phyloP scores from a whole-genome alignment of 1,140 invertebrate species.

The Parapsyche elsis region DNA sequence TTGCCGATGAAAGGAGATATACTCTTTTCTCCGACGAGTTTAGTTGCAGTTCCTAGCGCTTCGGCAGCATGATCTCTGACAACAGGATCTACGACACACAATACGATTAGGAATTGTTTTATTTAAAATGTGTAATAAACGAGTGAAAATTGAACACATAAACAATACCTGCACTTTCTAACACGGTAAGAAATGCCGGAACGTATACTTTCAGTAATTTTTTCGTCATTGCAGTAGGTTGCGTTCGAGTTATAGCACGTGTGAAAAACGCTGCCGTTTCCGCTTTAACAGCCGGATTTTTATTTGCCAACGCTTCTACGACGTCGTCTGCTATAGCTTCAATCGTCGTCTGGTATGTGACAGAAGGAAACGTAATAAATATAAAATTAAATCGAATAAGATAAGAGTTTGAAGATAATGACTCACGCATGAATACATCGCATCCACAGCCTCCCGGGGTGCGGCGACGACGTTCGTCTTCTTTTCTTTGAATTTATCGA shows the following conservation, averaged over 20 bases:
- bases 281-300: conserved; percentile 94
- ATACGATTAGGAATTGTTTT: not conserved
- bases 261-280: conserved; percentile 92
- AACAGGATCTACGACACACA: conserved; percentile 73
- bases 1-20: conserved; percentile 88
- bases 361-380: conserved; percentile 51
- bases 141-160: not conserved
- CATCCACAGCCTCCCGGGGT: conserved; percentile 92
- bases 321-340: conserved; percentile 91
- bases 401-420: conserved; percentile 3
- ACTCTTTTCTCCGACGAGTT: conserved; percentile 92
- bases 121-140: not conserved
- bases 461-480: conserved; percentile 90
- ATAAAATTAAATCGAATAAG: conserved; percentile 33
- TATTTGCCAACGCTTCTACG: conserved; percentile 87
- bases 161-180: conserved; percentile 81
- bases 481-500: conserved; percentile 99
- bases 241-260: conserved; percentile 83
- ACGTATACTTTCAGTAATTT: conserved; percentile 91
- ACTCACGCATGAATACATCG: conserved; percentile 82
- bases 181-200: conserved; percentile 82
- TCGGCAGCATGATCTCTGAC: conserved; percentile 89
- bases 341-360: conserved; percentile 75
- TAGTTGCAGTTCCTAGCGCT: conserved; percentile 94
- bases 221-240: conserved; percentile 86